phyloP scores from a whole-genome alignment of 2,888 invertebrate genomes.

The Nebria brevicollis region DNA sequence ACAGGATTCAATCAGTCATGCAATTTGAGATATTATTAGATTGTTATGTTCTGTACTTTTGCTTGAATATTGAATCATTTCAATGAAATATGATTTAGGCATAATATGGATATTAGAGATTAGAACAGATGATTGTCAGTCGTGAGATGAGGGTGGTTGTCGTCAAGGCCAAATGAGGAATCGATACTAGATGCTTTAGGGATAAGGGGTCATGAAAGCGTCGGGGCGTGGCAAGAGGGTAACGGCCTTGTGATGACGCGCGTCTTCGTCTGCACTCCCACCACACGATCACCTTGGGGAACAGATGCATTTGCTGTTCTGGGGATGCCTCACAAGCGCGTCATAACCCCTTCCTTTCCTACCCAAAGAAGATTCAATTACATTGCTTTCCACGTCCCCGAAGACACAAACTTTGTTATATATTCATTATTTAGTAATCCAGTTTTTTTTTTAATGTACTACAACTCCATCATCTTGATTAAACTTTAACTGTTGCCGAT shows the following conservation, averaged over 20 bases:
- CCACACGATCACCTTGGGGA: not conserved
- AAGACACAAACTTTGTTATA: not conserved
- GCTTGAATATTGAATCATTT: too few relatives aligned
- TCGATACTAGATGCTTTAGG: not conserved
- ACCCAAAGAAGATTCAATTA: not conserved
- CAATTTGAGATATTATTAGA: too few relatives aligned
- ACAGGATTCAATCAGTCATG: too few relatives aligned
- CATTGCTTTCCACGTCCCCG: not conserved
- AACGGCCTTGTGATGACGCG: not conserved
- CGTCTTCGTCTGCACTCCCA: not conserved
- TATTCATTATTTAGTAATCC: not conserved
- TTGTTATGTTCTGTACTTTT: too few relatives aligned
- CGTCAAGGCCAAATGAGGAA: not conserved
- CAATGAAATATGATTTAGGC: too few relatives aligned
- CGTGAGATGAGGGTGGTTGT: not conserved
- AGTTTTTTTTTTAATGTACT: too few relatives aligned
- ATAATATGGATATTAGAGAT: not conserved
- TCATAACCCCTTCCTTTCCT: not conserved
- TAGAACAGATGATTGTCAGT: not conserved
- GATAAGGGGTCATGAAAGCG: not conserved
- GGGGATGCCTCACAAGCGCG: not conserved
- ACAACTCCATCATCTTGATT: too few relatives aligned
- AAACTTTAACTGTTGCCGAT: too few relatives aligned
- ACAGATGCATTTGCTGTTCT: not conserved
- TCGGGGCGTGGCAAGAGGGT: not conserved